phyloP scores from a whole-genome alignment of 2,888 invertebrate species.

The Protonemura montana region DNA sequence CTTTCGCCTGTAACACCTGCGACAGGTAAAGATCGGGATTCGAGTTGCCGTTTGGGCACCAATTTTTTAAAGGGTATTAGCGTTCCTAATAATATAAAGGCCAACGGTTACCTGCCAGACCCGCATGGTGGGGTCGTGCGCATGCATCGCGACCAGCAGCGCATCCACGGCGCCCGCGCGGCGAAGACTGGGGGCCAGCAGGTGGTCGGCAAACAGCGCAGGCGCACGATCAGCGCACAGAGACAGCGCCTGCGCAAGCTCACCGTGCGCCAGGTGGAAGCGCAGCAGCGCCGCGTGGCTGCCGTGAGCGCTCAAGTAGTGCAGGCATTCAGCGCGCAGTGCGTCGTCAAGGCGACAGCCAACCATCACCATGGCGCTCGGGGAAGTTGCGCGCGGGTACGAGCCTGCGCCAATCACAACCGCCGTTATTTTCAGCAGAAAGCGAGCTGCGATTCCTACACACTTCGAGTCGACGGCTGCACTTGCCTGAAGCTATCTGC shows the following conservation, averaged over 20 bases:
- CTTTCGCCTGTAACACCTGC: no score
- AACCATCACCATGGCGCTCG: neutral
- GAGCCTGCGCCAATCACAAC: no score
- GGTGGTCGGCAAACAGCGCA: constrained; percentile 75
- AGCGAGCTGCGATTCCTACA: no score
- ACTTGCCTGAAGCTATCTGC: neutral
- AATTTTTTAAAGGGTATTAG: no score
- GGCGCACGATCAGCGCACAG: constrained; percentile 63
- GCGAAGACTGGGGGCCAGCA: constrained; percentile 74
- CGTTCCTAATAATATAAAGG: no score
- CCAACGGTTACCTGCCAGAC: constrained; percentile 73
- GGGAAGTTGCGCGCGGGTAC: neutral
- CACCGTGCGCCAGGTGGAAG: constrained; percentile 78
- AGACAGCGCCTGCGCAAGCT: constrained; percentile 70
- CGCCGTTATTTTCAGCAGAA: no score
- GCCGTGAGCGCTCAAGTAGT: constrained; percentile 83
- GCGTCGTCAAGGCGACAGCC: neutral
- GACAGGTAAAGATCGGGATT: no score
- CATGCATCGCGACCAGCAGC: constrained; percentile 70
- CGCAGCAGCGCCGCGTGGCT: constrained; percentile 75
- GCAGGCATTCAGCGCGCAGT: constrained; percentile 75
- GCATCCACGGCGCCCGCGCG: constrained; percentile 66
- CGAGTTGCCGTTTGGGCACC: no score
- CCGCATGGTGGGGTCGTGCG: constrained; percentile 71
- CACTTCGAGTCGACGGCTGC: no score